Evolutionary conservation across 1,140 invertebrate species (phyloP), one percentile per base, ranked within the genome.

Genomic region (Leptinotarsa texana): DNA sequence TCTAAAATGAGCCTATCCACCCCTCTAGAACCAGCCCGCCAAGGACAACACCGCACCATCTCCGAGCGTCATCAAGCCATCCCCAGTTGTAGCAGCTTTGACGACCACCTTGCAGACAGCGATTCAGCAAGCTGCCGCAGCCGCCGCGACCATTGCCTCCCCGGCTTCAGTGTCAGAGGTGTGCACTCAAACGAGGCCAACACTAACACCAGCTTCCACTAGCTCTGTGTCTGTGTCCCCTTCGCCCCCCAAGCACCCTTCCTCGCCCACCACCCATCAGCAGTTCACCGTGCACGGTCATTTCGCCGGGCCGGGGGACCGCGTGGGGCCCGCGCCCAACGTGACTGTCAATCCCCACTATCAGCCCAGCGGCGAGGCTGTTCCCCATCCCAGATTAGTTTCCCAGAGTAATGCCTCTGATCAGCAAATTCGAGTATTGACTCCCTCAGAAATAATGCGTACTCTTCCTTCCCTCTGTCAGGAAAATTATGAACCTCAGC

Each of bases 381-480:
- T 75, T 71, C 66, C 63, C 15, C 70, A 69, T 27, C 75, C 75
- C 72, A 68, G 70, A 18, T 70, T 69, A 71, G 69, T 66, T 27
- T 27, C 69, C 21, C 77, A 66, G 21, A 73, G 21, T 78, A 69
- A 63, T 68, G 80, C 83, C 21, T 86, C 87, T 84, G 92, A 94
- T 87, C 91, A 92, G 86, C 92, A 93, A 87, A 94, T 94, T 87
- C 91, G 93, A 86, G 93, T 94, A 86, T 90, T 94, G 85, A 94
- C 93, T 82, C 93, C 93, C 79, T 93, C 92, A 80, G 93, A 94
- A 90, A 94, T 94, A 85, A 94, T 94, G 93, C 91, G 92, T 88
- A 94, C 93, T 84, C 90, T 94, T 86, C 93, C 93, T 84, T 93
- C 92, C 85, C 90, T 94, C 85, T 85, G 85, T 87, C 91, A 91